Base-by-base conservation (phyloP, 2,113 vertebrate species). In the Semnornis frantzii region DNA sequence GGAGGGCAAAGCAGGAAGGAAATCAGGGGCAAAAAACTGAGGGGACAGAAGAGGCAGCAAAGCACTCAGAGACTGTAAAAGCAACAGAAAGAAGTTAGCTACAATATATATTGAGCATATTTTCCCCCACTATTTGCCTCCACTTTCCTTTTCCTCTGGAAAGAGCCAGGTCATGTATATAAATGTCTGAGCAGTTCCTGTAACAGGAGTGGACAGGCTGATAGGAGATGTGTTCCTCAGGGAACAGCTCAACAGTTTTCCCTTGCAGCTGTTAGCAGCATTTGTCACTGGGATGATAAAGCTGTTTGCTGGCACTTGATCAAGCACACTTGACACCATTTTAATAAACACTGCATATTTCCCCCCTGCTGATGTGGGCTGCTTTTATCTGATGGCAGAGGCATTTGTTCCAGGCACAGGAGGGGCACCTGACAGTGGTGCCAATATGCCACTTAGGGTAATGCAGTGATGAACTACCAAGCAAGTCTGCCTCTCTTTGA, bases 261-360 rank as follows among this genome's bases (percentile, higher is more conserved):
- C 62, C 66, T 89, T 81, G 68, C 76, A 89, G 39, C 27, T 83
- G 52, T 58, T 78, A 70, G 21, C 46, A 42, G 3, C 68, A 42
- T 73, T 76, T 93, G 39, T 82, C 85, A 66, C 74, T 80, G 42
- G 12, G 85, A 78, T 90, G 64, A 75, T 90, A 70, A 91, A 88
- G 62, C 63, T 91, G 54, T 76, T 90, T 34, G 1, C 54, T 95
- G 89, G 31, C 33, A 27, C 74, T 83, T 88, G 69, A 65, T 82
- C 7, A 39, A 79, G 77, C 68, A 28, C 13, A 12, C 42, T 65
- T 88, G 92, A 75, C 50, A 57, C 80, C 57, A 14, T 94, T 88
- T 93, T 89, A 95, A 91, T 83, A 89, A 93, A 76, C 71, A 65
- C 54, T 69, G 52, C 25, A 2, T 94, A 54, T 90, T 84, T 85